phyloP scores from a whole-genome alignment of 1,140 invertebrate species.

The Andrena cerasifolii region DNA sequence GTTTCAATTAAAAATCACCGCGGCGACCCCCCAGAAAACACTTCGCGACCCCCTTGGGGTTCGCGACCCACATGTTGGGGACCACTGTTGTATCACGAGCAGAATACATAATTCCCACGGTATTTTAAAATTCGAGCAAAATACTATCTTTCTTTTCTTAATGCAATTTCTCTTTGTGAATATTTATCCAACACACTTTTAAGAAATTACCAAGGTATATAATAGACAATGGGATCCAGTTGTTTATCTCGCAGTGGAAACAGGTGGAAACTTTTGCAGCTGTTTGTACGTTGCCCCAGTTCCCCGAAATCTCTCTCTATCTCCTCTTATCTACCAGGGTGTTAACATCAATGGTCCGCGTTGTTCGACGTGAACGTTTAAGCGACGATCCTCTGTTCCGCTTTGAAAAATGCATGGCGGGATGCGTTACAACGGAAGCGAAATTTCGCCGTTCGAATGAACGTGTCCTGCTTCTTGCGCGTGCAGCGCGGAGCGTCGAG shows the following conservation, averaged over 20 bases:
- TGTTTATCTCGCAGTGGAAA: neutral
- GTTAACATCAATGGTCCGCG: conserved; percentile 1
- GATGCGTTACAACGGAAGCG: neutral
- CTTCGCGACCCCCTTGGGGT: too few species aligned
- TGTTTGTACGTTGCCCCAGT: neutral
- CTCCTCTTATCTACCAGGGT: conserved; percentile 13
- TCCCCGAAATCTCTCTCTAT: conserved; percentile 18
- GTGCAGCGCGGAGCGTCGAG: too few species aligned
- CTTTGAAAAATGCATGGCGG: neutral
- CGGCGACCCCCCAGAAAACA: too few species aligned
- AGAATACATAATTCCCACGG: too few species aligned
- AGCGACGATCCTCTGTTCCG: conserved; percentile 19
- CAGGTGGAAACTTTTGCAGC: neutral
- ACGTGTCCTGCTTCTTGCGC: neutral
- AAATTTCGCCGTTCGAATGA: neutral
- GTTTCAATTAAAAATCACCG: too few species aligned
- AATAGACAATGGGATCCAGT: neutral
- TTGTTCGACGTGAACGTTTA: conserved; percentile 28
- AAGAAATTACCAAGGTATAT: too few species aligned
- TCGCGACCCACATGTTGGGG: too few species aligned
- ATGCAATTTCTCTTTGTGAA: too few species aligned
- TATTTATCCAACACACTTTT: too few species aligned
- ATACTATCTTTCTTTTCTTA: too few species aligned
- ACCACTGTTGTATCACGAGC: too few species aligned
- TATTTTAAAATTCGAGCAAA: too few species aligned